phyloP scores from a whole-genome alignment of 2,797 vertebrate genomes.

The Capromys pilorides region DNA sequence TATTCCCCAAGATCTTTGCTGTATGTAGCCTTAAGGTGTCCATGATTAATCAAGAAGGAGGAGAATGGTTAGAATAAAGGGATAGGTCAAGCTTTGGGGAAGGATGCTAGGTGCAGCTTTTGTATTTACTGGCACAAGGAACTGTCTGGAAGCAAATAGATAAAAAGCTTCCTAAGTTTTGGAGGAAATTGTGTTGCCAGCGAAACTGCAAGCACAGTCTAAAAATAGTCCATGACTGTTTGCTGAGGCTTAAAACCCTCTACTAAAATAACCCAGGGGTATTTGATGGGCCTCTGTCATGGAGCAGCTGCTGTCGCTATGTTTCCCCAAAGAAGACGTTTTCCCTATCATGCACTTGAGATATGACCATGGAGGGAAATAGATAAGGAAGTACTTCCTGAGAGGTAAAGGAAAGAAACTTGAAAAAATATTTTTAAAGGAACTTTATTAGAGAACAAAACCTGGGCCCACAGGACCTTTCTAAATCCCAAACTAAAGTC shows the following conservation, averaged over 20 bases:
- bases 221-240: slow-evolving; percentile 59
- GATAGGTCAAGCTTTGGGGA: slow-evolving; percentile 36
- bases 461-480: neutral
- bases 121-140: slow-evolving; percentile 64
- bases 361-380: neutral
- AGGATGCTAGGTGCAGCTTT: slow-evolving; percentile 55
- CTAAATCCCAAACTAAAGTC: neutral
- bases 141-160: slow-evolving; percentile 64
- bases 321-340: slow-evolving; percentile 29
- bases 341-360: neutral
- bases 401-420: neutral
- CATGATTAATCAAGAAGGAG: slow-evolving; percentile 36
- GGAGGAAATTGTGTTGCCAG: slow-evolving; percentile 65
- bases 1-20: slow-evolving; percentile 27
- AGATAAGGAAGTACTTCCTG: neutral
- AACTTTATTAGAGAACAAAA: slow-evolving; percentile 43
- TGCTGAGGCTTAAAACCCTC: slow-evolving; percentile 50
- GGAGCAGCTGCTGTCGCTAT: neutral
- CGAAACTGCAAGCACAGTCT: slow-evolving; percentile 44
- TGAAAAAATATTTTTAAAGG: neutral
- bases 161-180: slow-evolving; percentile 67
- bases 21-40: neutral
- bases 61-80: slow-evolving; percentile 6
- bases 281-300: slow-evolving; percentile 24
- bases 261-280: slow-evolving; percentile 49